These are phyloP conservation scores for Cheirogaleus major DNA, from an alignment of 2,797 vertebrate genomes.

Conservation along the genomic window DNA sequence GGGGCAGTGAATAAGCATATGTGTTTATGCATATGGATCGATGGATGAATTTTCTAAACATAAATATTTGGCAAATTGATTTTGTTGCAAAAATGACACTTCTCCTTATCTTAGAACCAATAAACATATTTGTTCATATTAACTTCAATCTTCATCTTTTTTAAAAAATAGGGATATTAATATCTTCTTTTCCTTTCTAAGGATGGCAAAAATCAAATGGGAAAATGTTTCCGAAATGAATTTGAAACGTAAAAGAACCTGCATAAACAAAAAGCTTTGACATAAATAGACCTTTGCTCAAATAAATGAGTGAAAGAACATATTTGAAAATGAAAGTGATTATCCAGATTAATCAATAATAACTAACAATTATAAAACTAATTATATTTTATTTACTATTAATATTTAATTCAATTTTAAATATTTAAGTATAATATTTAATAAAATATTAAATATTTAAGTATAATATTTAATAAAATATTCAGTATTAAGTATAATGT, in stretches of 20 bases:
- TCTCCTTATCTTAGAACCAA: neutral
- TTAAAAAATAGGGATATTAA: neutral
- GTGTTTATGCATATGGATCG: neutral
- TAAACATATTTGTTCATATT: neutral
- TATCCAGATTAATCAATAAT: neutral
- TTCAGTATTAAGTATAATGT: too few relatives aligned
- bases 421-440: neutral
- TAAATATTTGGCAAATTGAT: neutral
- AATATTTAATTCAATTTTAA: neutral
- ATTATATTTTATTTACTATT: neutral
- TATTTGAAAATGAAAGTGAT: neutral
- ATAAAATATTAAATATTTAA: too few relatives aligned
- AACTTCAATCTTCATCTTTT: neutral
- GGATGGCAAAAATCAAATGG: neutral
- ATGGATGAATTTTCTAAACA: neutral
- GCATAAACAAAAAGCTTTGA: neutral
- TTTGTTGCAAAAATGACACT: neutral
- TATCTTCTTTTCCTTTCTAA: neutral
- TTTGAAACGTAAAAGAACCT: neutral
- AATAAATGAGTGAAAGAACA: neutral
- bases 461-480: too few relatives aligned
- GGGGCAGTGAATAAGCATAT: neutral
- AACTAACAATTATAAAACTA: neutral
- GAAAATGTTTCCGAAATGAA: constrained; percentile 3
- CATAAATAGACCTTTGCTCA: neutral